Evolutionary conservation across 2,888 invertebrate species (phyloP).

Genomic region (Stomorhina lunata): DNA sequence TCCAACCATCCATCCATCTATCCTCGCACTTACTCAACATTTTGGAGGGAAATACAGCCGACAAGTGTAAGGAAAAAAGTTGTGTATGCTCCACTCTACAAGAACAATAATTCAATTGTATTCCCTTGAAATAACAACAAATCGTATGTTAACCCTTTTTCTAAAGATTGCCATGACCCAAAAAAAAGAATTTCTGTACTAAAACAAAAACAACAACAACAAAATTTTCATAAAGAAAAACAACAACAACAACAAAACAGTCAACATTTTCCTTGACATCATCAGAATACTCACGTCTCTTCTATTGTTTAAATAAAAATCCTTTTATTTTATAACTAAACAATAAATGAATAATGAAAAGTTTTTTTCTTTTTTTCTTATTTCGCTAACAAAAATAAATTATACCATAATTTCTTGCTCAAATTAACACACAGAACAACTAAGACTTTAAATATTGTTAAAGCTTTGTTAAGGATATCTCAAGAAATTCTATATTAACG

Average conservation of each 20-base stretch:
- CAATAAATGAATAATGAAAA: neutral
- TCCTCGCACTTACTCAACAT: slow-evolving; percentile 4
- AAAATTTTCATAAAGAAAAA: neutral
- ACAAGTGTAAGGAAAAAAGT: slow-evolving; percentile 29
- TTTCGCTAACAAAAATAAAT: slow-evolving; percentile 1
- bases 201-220: slow-evolving; percentile 40
- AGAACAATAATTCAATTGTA: slow-evolving; percentile 45
- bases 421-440: neutral
- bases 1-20: neutral
- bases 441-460: neutral
- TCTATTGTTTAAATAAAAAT: slow-evolving; percentile 42
- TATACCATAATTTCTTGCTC: neutral
- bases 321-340: slow-evolving; percentile 8
- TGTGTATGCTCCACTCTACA: slow-evolving; percentile 13
- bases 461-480: neutral
- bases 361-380: too few relatives aligned
- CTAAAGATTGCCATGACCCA: slow-evolving; percentile 56
- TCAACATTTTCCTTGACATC: slow-evolving; percentile 63
- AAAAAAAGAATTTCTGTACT: slow-evolving; percentile 27
- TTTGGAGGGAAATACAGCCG: slow-evolving; percentile 59
- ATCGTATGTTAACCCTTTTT: slow-evolving; percentile 54
- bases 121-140: slow-evolving; percentile 59
- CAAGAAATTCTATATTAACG: slow-evolving; percentile 28
- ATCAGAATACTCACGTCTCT: slow-evolving; percentile 28
- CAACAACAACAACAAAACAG: slow-evolving; percentile 35